Conservation (phyloP, 1,140 invertebrate species). For the Spodoptera frugiperda region DNA sequence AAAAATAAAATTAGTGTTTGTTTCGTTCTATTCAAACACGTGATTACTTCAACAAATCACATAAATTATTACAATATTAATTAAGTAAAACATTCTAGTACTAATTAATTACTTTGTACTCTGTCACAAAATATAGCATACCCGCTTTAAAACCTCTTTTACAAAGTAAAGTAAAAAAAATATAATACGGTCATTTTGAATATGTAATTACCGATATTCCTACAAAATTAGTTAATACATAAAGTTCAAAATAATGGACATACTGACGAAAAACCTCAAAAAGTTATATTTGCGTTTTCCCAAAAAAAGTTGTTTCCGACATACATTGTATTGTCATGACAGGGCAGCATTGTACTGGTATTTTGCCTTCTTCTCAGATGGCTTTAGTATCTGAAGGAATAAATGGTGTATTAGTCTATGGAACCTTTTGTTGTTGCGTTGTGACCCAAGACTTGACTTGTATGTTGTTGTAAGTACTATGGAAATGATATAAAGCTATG, state of each 20-base stretch:
- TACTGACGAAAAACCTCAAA: constrained; percentile 36
- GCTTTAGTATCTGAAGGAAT: constrained; percentile 96
- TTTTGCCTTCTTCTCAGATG: constrained; percentile 99
- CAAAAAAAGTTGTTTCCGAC: constrained; percentile 30
- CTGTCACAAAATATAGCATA: constrained; percentile 18
- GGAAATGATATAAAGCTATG: neutral
- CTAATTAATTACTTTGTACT: constrained; percentile 33
- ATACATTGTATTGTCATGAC: constrained; percentile 31
- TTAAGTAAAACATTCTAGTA: constrained; percentile 28
- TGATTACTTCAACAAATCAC: constrained; percentile 27
- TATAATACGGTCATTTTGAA: constrained; percentile 32
- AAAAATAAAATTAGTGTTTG: constrained; percentile 19
- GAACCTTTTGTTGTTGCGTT: neutral
- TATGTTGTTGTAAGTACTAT: neutral
- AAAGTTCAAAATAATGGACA: constrained; percentile 35
- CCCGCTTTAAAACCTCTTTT: constrained; percentile 24
- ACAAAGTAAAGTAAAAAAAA: constrained; percentile 33
- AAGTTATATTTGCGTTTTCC: constrained; percentile 36
- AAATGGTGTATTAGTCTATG: constrained; percentile 24
- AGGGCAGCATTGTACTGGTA: constrained; percentile 94
- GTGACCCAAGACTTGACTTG: neutral
- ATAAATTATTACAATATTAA: constrained; percentile 19
- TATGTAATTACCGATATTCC: constrained; percentile 36
- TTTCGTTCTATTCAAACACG: constrained; percentile 18
- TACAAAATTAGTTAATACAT: constrained; percentile 39